These are phyloP conservation scores for Apostichopus leukothele DNA, from an alignment of 53 echinoderm and acorn worm species.

Conservation along the genomic window DNA sequence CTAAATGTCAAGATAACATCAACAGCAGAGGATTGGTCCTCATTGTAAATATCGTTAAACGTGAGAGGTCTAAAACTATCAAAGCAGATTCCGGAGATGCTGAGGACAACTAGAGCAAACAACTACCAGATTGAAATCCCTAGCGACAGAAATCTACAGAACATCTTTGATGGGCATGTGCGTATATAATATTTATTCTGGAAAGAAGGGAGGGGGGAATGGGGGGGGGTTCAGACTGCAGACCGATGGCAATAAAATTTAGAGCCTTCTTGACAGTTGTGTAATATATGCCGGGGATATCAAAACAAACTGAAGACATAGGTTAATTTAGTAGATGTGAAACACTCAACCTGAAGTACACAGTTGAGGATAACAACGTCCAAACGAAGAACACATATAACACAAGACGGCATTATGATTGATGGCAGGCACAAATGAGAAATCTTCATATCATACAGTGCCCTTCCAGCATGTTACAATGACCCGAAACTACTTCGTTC, in stretches of 20 bases:
- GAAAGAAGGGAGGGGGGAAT: neutral
- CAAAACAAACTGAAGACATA: conserved; percentile 5
- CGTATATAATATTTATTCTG: no score
- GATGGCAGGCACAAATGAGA: no score
- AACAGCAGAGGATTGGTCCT: neutral
- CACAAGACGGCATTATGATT: no score
- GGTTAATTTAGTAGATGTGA: neutral
- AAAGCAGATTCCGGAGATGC: neutral
- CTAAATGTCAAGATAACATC: conserved; percentile 18
- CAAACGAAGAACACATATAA: no score
- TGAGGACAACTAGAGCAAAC: neutral
- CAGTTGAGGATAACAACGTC: no score
- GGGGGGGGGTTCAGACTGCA: neutral
- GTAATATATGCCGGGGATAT: conserved; percentile 7
- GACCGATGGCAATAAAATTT: neutral
- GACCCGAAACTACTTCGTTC: no score
- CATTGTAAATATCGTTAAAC: neutral
- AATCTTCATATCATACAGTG: no score
- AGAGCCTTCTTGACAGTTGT: conserved; percentile 15
- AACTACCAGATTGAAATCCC: neutral
- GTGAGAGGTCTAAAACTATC: neutral
- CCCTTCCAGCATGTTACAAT: no score
- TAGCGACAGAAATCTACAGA: neutral
- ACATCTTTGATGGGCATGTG: neutral
- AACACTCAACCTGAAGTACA: no score